Base-by-base conservation (phyloP, 1,140 invertebrate species). In the Berghia stephanieae region DNA sequence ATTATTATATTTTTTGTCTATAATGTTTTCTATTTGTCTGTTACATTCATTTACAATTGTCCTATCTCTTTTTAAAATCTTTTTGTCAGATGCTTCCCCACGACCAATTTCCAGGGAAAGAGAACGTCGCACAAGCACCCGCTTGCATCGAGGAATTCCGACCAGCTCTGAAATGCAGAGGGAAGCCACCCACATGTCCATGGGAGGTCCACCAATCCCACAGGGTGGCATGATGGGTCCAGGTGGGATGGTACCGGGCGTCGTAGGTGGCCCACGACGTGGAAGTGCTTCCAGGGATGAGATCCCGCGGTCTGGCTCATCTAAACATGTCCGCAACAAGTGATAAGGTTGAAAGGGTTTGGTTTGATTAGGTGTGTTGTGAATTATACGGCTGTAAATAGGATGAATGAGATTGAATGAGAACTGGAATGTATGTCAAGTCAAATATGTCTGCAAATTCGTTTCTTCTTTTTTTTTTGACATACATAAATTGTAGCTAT, bases 211-310 rank as follows among this genome's bases (percentile, higher is more conserved):
- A n/a, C 81, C 83, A 44, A 83, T 85, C 80, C 84, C 84, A 66
- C 80, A 81, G 44, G 80, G 80, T 60, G 78, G 82, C 74, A 80
- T 83, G 21, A 69, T 80, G 34, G 78, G 74, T 49, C 57, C 46
- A 36, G n/a, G n/a, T n/a, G 74, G 74, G 10, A 74, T 83, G 75
- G 76, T 81, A 10, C 81, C 83, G 46, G 71, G 67, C 16, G 78
- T 84, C 31, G 84, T 85, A 69, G 81, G 82, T 38, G 83, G 78
- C n/a, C 75, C 85, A 57, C 82, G 87, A n/a, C 75, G 86, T 70
- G 86, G 86, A 66, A 86, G 86, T 82, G 87, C 85, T 38, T 88
- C 87, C 16, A 86, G 85, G 75, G 87, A 88, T 60, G 86, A 86
- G 55, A 80, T 80, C 3, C 80, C 83, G 31, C 83, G 86, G 13